Evolutionary conservation across 2,888 invertebrate genomes (phyloP), one percentile per base, ranked within the genome.

Genomic region (Ypsolopha scabrella): DNA sequence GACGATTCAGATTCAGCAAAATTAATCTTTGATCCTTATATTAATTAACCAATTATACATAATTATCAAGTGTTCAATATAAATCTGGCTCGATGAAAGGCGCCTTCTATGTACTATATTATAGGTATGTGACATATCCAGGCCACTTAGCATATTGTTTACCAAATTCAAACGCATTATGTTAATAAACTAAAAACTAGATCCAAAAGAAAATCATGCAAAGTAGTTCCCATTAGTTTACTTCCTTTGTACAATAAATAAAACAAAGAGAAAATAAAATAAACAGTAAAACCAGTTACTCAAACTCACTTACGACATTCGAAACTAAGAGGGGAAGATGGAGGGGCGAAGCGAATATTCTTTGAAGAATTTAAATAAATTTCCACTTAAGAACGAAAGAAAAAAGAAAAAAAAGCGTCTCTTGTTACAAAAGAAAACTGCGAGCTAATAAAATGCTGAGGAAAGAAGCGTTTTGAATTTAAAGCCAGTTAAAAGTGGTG

Each of bases 281-380:
- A 48, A 53, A 52, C 53, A 59, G 57, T 54, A 60, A 61, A 59
- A 54, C 55, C 61, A 65, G 46, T 54, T 39, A 64, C 58, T 58
- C 65, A 66, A 72, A 74, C 69, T 75, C 67, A 71, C 67, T 78
- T 69, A 73, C 70, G 65, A 66, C 67, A 73, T 75, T 71, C 69
- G 60, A 65, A 68, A 62, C 64, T 63, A 13, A 58, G 62, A 57
- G 57, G 67, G 60, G 58, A 58, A 57, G 60, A 69, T 68, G 60
- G 69, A 67, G 67, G 57, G 54, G 68, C 72, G 67, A 64, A 62
- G 59, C 55, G 68, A 75, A 72, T 73, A 70, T 75, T 72, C 73
- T 68, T 75, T 71, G 64, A 71, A 70, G 75, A 80, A 83, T 83
- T 85, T 81, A 79, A 85, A 85, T 83, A 83, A 80, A 80, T 79